Percentiles rank a stretch among this genome's conserved stretches.
Conservation (phyloP, 2,888 invertebrate genomes). For the Nasonia oneida region DNA sequence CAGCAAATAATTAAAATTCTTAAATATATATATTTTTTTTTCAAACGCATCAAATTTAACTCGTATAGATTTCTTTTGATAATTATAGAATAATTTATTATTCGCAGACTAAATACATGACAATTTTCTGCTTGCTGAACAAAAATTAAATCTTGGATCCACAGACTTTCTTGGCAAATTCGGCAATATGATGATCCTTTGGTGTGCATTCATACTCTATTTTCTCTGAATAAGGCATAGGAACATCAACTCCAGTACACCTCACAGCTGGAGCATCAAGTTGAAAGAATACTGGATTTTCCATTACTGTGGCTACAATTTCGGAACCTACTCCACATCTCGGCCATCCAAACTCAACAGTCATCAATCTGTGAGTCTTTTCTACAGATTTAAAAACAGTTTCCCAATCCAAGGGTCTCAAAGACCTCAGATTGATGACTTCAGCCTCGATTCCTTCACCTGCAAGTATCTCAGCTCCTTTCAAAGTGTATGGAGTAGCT, state of each 20-base stretch:
- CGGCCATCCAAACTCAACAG: conserved; percentile 85
- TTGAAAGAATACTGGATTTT: conserved; percentile 68
- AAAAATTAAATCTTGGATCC: conserved; percentile 63
- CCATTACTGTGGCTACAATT: conserved; percentile 68
- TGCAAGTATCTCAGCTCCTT: conserved; percentile 66
- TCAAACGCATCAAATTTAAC: neutral
- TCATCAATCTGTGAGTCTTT: conserved; percentile 84
- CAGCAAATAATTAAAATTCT: conserved; percentile 38
- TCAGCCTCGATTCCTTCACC: conserved; percentile 80
- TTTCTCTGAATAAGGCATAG: conserved; percentile 68
- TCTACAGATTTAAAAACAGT: conserved; percentile 80
- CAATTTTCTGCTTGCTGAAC: neutral
- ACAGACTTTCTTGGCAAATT: conserved; percentile 66
- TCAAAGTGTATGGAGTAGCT: conserved; percentile 63
- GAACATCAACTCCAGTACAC: conserved; percentile 67
- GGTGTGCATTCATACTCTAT: conserved; percentile 68
- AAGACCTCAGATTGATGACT: conserved; percentile 83
- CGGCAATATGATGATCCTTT: conserved; percentile 67
- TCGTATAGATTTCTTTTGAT: neutral
- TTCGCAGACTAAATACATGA: neutral
- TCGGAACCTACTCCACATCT: conserved; percentile 80
- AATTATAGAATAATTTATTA: neutral
- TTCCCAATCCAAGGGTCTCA: conserved; percentile 81
- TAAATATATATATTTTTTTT: neutral
- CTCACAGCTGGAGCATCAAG: conserved; percentile 68